These are phyloP conservation scores for Drepana arcuata DNA, from an alignment of 1,140 invertebrate genomes.

Conservation along the genomic window DNA sequence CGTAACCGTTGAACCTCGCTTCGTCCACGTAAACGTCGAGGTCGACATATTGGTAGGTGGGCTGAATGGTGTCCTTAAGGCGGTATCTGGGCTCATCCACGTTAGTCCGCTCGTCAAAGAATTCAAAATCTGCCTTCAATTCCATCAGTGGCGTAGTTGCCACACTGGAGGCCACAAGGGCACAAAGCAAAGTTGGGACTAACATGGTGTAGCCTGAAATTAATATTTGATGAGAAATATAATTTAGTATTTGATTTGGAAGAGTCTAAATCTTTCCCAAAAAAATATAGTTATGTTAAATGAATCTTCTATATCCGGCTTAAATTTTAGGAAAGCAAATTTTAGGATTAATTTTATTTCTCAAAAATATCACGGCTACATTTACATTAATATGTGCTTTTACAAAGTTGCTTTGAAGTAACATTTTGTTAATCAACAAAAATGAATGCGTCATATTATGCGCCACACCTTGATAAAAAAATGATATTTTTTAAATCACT, in stretches of 20 bases:
- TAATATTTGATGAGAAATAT: neutral
- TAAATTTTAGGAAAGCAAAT: too few species aligned
- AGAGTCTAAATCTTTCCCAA: too few species aligned
- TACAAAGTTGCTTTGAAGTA: too few species aligned
- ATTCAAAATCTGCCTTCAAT: slow-evolving; percentile 31
- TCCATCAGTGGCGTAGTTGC: slow-evolving; percentile 26
- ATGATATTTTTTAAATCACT: slow-evolving; percentile 16
- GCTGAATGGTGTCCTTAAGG: slow-evolving; percentile 35
- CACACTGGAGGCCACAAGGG: slow-evolving; percentile 20
- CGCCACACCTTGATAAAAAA: slow-evolving; percentile 6
- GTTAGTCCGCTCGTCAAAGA: slow-evolving; percentile 31
- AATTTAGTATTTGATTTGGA: neutral
- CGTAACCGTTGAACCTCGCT: slow-evolving; percentile 39
- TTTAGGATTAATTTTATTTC: too few species aligned
- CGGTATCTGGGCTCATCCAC: slow-evolving; percentile 43
- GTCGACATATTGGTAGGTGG: slow-evolving; percentile 30
- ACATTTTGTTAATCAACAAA: too few species aligned
- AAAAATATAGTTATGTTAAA: too few species aligned
- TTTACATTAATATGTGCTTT: too few species aligned
- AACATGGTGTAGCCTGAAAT: slow-evolving; percentile 29
- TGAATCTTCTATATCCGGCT: too few species aligned
- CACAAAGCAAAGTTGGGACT: slow-evolving; percentile 18
- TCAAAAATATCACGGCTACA: too few species aligned
- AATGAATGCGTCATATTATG: too few species aligned
- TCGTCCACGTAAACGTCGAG: slow-evolving; percentile 43